Conservation (phyloP, 2,888 invertebrate species). For the Melinaea marsaeus region DNA sequence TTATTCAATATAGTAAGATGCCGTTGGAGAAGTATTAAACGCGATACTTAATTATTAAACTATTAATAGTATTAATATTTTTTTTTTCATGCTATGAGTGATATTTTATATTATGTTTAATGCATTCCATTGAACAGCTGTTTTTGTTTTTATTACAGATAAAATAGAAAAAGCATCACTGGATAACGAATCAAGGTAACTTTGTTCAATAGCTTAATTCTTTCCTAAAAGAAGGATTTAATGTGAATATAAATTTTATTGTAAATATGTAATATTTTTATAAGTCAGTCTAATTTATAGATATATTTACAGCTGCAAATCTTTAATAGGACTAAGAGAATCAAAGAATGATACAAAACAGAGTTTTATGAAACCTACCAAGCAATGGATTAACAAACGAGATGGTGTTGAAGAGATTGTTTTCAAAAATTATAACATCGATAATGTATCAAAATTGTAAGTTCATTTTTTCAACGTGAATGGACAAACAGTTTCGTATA, state of each 20-base stretch:
- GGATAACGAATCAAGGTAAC: not conserved
- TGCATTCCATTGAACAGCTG: too few relatives aligned
- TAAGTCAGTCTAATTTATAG: too few relatives aligned
- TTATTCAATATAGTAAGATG: not conserved
- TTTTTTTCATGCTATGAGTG: too few relatives aligned
- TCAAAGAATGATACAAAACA: slow-evolving; percentile 5
- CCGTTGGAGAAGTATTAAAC: too few relatives aligned
- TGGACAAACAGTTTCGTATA: too few relatives aligned
- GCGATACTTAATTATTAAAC: too few relatives aligned
- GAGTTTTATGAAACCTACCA: slow-evolving; percentile 43
- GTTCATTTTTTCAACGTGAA: slow-evolving; percentile 17
- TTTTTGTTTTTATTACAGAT: not conserved
- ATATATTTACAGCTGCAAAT: not conserved
- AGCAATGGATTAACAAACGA: slow-evolving; percentile 52
- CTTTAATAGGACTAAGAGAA: not conserved
- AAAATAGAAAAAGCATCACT: not conserved
- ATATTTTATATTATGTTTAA: too few relatives aligned
- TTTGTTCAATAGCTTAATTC: too few relatives aligned
- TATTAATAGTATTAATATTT: too few relatives aligned
- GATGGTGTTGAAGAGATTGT: slow-evolving; percentile 23
- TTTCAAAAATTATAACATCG: slow-evolving; percentile 34
- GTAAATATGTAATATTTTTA: too few relatives aligned
- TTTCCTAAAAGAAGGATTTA: too few relatives aligned
- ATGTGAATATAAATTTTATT: too few relatives aligned
- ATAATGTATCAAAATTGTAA: slow-evolving; percentile 53